Base-by-base conservation (phyloP, 2,797 vertebrate species). In the Uromys caudimaculatus region DNA sequence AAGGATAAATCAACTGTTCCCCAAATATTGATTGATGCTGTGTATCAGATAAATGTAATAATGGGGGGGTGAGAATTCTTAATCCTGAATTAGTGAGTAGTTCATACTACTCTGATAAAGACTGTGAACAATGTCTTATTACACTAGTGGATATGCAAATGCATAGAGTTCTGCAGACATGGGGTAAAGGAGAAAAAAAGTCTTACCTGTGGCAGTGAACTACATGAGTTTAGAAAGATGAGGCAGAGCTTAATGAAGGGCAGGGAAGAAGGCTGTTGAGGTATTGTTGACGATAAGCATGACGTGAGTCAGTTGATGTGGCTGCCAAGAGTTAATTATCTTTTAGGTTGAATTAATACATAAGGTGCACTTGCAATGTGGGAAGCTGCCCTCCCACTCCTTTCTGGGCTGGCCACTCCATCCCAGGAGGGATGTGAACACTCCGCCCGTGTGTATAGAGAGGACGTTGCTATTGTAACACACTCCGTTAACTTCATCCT, bases 281-380 rank as follows among this genome's bases (percentile, higher is more conserved):
- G 75, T 96, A 95, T 73, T 92, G 73, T 94, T 97, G 89, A 54
- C 64, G 58, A 14, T 91, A 95, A 96, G 62, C 44, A 35, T 0
- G 6, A 8, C 86, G 32, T 96, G 85, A 97, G 78, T 94, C 90
- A 95, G 82, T 84, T 87, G 92, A 91, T 90, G 0, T 67, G 93
- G 92, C 67, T 94, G 84, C 91, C 93, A 95, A 82, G 93, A 95
- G 77, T 89, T 91, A 41, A 95, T 94, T 97, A 93, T 85, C 89
- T 95, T 96, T 86, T 86, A 58, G 23, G 60, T 79, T 83, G 88
- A 83, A 69, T 94, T 92, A 94, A 79, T 94, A 89, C 88, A 95
- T 16, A 64, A 0, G 24, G 62, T 93, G 27, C 62, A 21, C 77
- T 96, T 82, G 69, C 23, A 23, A 9, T 64, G 93, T 90, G 89